Evolutionary conservation across 2,888 invertebrate species (phyloP).

Genomic region (Bhutanitis thaidina): DNA sequence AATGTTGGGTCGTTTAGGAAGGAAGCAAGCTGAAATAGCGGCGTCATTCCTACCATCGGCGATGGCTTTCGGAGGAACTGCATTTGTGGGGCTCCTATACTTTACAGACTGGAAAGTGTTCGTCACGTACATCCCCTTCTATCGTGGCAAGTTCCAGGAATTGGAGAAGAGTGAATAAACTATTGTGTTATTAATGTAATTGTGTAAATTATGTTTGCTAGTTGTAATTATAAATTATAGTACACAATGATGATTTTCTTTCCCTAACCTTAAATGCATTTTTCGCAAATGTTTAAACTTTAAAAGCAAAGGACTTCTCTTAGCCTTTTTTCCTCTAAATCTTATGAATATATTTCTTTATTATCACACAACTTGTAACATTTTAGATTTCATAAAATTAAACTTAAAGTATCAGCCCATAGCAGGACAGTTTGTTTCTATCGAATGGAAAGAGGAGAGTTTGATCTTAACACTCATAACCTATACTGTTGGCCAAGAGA

Average conservation of each 20-base stretch:
- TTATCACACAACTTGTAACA: too few species aligned
- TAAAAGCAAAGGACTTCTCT: too few species aligned
- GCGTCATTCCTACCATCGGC: conserved; percentile 77
- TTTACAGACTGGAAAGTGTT: conserved; percentile 90
- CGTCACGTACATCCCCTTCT: conserved; percentile 86
- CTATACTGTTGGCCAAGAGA: too few species aligned
- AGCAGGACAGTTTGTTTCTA: too few species aligned
- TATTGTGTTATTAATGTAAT: conserved; percentile 27
- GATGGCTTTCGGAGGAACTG: conserved; percentile 82
- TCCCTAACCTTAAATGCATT: background rate
- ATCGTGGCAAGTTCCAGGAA: conserved; percentile 84
- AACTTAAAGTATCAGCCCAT: too few species aligned
- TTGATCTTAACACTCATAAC: too few species aligned
- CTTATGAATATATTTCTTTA: too few species aligned
- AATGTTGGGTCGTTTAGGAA: conserved; percentile 77
- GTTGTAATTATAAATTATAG: conserved; percentile 35
- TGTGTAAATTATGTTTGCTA: conserved; percentile 26
- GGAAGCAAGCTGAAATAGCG: conserved; percentile 81
- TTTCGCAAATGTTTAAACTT: too few species aligned
- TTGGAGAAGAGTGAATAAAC: conserved; percentile 43
- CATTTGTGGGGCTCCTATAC: conserved; percentile 82
- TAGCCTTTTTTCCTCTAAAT: too few species aligned
- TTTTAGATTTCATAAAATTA: too few species aligned
- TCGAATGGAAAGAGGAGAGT: too few species aligned
- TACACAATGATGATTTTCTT: conserved; percentile 10